Conservation (phyloP, 2,113 vertebrate genomes). For the Myrmophylax atrothorax region DNA sequence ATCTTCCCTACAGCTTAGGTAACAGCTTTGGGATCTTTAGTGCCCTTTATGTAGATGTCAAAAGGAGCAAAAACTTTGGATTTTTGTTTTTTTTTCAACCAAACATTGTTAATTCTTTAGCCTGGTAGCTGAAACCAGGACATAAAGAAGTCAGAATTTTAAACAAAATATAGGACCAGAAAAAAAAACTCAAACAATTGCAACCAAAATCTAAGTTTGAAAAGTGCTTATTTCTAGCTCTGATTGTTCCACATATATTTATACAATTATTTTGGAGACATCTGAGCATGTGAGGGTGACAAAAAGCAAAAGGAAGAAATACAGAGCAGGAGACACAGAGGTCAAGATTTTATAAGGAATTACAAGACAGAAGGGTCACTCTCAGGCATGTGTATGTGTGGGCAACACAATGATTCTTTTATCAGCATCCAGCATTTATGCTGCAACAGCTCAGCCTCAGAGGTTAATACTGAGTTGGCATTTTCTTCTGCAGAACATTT, state of each 20-base stretch:
- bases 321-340: neutral
- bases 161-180: neutral
- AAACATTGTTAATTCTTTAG: neutral
- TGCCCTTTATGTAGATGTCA: neutral
- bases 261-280: neutral
- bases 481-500: neutral
- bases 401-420: neutral
- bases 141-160: neutral
- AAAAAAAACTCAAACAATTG: rapidly evolving
- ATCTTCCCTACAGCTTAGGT: neutral
- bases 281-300: neutral
- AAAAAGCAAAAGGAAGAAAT: neutral
- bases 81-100: neutral
- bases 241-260: neutral
- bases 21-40: neutral
- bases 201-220: neutral
- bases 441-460: neutral
- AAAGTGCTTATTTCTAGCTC: neutral
- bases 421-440: neutral
- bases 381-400: neutral
- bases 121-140: neutral
- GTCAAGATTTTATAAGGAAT: neutral
- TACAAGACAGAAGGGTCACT: neutral
- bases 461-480: neutral
- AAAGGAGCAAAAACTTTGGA: neutral